These are phyloP conservation scores for Hippocampus kuda DNA, from an alignment of 2,797 vertebrate species.

Conservation along the genomic window DNA sequence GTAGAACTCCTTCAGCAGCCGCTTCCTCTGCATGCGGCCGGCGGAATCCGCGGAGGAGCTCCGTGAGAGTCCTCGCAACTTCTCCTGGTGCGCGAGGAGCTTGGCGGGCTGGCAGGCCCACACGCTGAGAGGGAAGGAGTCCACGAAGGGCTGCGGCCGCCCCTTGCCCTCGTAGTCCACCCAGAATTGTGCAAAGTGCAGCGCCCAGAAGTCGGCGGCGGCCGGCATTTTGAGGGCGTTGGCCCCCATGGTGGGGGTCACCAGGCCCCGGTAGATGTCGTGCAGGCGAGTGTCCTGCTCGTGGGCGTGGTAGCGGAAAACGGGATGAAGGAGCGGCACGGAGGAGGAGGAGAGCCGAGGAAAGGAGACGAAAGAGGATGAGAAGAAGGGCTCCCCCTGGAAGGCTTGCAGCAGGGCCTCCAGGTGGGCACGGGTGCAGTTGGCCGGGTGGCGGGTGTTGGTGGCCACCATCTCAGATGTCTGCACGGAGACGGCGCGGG, in stretches of 20 bases:
- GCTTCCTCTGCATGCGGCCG: conserved; percentile 80
- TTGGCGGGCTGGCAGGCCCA: conserved; percentile 88
- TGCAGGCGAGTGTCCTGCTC: conserved; percentile 90
- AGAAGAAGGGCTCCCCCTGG: conserved; percentile 82
- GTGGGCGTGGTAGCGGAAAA: conserved; percentile 89
- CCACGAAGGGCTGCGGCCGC: conserved; percentile 84
- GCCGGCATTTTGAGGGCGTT: conserved; percentile 81
- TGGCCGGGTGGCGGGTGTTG: conserved; percentile 82
- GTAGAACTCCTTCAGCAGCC: conserved; percentile 88
- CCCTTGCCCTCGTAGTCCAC: conserved; percentile 92
- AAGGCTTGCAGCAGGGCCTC: conserved; percentile 89
- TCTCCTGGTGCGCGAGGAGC: conserved; percentile 74
- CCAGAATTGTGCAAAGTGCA: conserved; percentile 97
- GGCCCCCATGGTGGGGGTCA: conserved; percentile 70
- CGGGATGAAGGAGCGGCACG: conserved; percentile 65
- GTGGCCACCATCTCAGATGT: conserved; percentile 97
- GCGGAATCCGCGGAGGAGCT: conserved; percentile 78
- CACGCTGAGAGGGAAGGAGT: conserved; percentile 88
- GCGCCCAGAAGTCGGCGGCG: conserved; percentile 84
- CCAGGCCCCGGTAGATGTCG: conserved; percentile 82
- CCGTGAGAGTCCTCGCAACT: conserved; percentile 61
- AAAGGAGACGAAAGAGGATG: conserved; percentile 71
- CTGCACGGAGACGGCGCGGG: conserved; percentile 86
- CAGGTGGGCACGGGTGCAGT: conserved; percentile 86
- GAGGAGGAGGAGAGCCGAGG: conserved; percentile 64